Evolutionary conservation across 2,113 vertebrate genomes (phyloP), one percentile per base, ranked within the genome.

Genomic region (Phrynocephalus versicolor): DNA sequence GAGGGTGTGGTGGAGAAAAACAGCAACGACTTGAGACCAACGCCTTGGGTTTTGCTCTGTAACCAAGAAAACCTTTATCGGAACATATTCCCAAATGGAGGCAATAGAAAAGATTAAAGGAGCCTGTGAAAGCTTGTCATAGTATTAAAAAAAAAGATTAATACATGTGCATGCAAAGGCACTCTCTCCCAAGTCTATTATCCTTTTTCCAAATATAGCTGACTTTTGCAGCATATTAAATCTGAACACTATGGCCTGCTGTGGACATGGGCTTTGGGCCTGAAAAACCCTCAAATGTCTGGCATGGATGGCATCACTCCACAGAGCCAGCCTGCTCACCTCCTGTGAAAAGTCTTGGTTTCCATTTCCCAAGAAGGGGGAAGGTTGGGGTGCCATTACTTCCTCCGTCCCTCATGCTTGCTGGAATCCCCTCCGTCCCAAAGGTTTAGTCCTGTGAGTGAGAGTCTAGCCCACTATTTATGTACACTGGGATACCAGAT

Each of bases 31-130:
- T 80, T 88, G 88, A 84, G 81, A 2, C 79, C 7, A 23, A 35
- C 83, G 85, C 87, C 80, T 88, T 84, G 89, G 51, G 78, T 90
- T 62, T 75, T 72, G 87, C 81, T n/a, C 0, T 16, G 0, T 35
- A 57, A 78, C 86, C 14, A 39, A 30, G 60, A 57, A 62, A 85
- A 82, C 51, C 21, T 8, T 57, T 72, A 72, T 83, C 18, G n/a
- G 39, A 45, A 60, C 33, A 85, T 82, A 57, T 8, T 57, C 62
- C 64, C 16, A 16, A 70, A 81, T 0, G 0, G 67, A 71, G 78
- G 33, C 23, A 7, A 76, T 3, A 51, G n/a, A 51, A 73, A 58
- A 16, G 75, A 19, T 23, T 8, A 84, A 51, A 0, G 15, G 1
- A 60, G 33, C 16, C 21, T 3, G 16, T 15, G 21, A 60, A 71